These are phyloP conservation scores for Drosophila saltans DNA, from an alignment of 1,140 invertebrate genomes.

Conservation along the genomic window DNA sequence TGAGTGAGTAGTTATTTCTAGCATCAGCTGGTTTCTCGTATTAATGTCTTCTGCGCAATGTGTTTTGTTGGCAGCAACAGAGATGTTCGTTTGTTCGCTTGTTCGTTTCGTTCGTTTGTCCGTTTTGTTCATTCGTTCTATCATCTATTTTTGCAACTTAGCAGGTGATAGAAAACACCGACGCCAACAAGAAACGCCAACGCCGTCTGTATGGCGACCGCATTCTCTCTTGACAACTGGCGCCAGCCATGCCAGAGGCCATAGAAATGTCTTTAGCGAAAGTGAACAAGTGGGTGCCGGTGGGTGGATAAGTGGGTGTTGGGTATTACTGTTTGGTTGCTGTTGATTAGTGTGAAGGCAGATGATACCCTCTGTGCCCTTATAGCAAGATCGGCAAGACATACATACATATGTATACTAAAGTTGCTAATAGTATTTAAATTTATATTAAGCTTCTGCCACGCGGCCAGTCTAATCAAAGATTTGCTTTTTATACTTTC, in stretches of 20 bases:
- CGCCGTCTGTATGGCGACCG: slow-evolving; percentile 54
- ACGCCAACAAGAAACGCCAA: not conserved
- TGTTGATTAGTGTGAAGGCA: no score
- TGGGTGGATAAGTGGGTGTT: slow-evolving; percentile 3
- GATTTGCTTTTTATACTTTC: no score
- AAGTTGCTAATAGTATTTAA: no score
- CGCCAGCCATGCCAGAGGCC: slow-evolving; percentile 55
- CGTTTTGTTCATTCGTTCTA: slow-evolving; percentile 1
- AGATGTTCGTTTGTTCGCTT: not conserved
- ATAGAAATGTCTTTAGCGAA: slow-evolving; percentile 37
- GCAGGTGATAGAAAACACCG: slow-evolving; percentile 42
- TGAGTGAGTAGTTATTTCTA: slow-evolving; percentile 2
- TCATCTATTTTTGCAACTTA: slow-evolving; percentile 22
- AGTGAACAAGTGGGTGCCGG: slow-evolving; percentile 22
- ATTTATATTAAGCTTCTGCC: no score
- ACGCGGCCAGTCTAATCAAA: no score
- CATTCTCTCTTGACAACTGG: slow-evolving; percentile 39
- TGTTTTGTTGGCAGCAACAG: slow-evolving; percentile 21
- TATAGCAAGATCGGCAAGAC: no score
- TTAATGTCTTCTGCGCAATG: slow-evolving; percentile 24
- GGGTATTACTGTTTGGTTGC: not conserved
- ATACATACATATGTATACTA: no score
- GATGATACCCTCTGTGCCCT: no score
- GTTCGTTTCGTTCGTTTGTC: not conserved
- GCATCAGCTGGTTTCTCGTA: slow-evolving; percentile 5